Evolutionary conservation across 2,113 vertebrate genomes (phyloP).

Genomic region (Cheilinus undulatus): DNA sequence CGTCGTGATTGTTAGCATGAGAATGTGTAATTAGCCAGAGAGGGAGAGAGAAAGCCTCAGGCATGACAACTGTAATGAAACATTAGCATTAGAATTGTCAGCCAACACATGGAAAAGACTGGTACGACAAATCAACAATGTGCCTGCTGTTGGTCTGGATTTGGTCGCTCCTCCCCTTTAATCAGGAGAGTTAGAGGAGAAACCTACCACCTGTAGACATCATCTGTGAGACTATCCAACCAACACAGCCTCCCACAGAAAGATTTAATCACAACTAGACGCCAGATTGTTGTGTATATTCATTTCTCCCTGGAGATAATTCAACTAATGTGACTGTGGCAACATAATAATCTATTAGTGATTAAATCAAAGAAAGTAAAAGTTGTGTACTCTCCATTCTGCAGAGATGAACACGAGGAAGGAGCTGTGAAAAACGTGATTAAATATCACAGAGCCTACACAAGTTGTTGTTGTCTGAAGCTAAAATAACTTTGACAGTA

Average conservation of each 20-base stretch:
- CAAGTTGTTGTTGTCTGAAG: too few relatives aligned
- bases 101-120: slow-evolving; percentile 21
- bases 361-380: neutral
- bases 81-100: slow-evolving; percentile 19
- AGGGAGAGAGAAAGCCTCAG: slow-evolving; percentile 3
- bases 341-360: slow-evolving; percentile 13
- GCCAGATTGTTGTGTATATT: slow-evolving; percentile 22
- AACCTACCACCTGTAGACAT: slow-evolving; percentile 20
- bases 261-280: neutral
- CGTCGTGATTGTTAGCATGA: slow-evolving; percentile 21
- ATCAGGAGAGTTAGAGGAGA: slow-evolving; percentile 10
- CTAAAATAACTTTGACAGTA: too few relatives aligned
- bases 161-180: slow-evolving; percentile 8
- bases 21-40: slow-evolving; percentile 30
- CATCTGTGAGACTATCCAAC: slow-evolving; percentile 24
- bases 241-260: slow-evolving; percentile 3
- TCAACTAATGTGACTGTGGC: neutral
- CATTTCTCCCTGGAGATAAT: neutral
- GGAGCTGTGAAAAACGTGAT: neutral
- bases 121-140: slow-evolving; percentile 35
- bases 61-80: slow-evolving; percentile 37
- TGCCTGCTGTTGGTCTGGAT: slow-evolving; percentile 31
- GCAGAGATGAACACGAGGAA: slow-evolving; percentile 2
- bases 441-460: neutral
- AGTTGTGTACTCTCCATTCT: neutral